Conservation (phyloP, 2,113 vertebrate species). For the Clarias magur region DNA sequence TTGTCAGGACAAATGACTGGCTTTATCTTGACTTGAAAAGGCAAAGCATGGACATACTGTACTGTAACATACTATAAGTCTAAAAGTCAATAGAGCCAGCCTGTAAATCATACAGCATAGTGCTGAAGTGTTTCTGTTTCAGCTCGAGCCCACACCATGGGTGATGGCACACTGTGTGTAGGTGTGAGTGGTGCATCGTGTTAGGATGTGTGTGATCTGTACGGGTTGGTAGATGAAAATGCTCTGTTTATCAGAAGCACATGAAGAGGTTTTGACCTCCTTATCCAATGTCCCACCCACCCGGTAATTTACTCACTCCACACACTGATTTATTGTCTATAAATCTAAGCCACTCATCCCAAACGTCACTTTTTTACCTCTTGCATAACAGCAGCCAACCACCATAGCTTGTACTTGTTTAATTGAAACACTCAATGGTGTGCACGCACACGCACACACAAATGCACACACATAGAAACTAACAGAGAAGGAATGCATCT, state of each 20-base stretch:
- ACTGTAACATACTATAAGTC: background rate
- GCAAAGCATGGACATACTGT: background rate
- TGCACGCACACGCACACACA: background rate
- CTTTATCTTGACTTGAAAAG: background rate
- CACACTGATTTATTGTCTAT: conserved; percentile 18
- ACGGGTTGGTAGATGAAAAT: background rate
- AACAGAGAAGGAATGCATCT: conserved; percentile 26
- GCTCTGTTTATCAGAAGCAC: conserved; percentile 15
- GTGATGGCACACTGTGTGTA: conserved; percentile 39
- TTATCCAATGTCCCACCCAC: background rate
- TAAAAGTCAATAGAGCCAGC: background rate
- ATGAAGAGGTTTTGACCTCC: conserved; percentile 18
- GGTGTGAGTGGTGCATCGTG: conserved; percentile 39
- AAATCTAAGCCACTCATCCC: conserved; percentile 6
- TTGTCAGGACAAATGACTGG: background rate
- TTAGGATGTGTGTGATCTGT: conserved; percentile 34
- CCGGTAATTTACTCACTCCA: background rate
- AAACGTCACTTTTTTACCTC: conserved; percentile 17
- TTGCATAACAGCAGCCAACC: conserved; percentile 37
- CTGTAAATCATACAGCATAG: conserved; percentile 2
- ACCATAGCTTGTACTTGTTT: background rate
- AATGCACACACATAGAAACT: background rate
- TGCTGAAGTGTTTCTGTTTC: conserved; percentile 15
- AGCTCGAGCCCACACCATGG: background rate
- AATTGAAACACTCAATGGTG: conserved; percentile 2